Percentiles rank a stretch among this genome's conserved stretches.
Evolutionary conservation across 2,888 invertebrate genomes (phyloP).

Genomic region (Lordiphosa fenestrarum): DNA sequence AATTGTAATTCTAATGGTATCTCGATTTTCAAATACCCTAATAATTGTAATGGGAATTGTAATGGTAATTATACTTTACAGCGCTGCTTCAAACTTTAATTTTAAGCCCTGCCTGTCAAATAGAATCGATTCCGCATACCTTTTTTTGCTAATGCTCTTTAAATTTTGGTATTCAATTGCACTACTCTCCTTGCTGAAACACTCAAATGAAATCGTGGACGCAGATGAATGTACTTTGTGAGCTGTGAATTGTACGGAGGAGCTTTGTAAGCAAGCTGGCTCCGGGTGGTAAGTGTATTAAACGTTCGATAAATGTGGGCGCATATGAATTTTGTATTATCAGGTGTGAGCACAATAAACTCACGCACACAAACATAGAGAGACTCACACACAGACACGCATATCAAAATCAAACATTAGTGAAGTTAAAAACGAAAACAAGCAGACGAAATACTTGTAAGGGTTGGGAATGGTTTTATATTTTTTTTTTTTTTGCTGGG

Average conservation of each 20-base stretch:
- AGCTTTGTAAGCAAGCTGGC: neutral
- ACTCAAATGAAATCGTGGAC: slow-evolving; percentile 4
- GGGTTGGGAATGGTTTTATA: neutral
- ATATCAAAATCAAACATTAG: slow-evolving; percentile 14
- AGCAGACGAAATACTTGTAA: slow-evolving; percentile 3
- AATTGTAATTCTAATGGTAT: no score
- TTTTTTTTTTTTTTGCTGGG: neutral
- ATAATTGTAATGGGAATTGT: no score
- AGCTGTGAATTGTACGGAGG: no score
- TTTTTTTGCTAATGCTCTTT: slow-evolving; percentile 2
- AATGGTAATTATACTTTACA: no score
- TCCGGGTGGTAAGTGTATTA: slow-evolving; percentile 27
- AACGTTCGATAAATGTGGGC: slow-evolving; percentile 43
- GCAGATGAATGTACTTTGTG: slow-evolving; percentile 24
- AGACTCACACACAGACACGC: slow-evolving; percentile 34
- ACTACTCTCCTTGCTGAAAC: neutral
- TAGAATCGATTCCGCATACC: neutral
- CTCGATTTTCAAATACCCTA: no score
- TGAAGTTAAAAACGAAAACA: slow-evolving; percentile 9
- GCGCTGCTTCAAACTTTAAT: no score
- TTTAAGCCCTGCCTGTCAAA: no score
- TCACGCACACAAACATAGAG: slow-evolving; percentile 20
- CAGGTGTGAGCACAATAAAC: slow-evolving; percentile 31
- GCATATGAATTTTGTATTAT: slow-evolving; percentile 41
- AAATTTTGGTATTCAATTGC: slow-evolving; percentile 7